Evolutionary conservation across 2,888 invertebrate species (phyloP).

Genomic region (Empis stercorea): DNA sequence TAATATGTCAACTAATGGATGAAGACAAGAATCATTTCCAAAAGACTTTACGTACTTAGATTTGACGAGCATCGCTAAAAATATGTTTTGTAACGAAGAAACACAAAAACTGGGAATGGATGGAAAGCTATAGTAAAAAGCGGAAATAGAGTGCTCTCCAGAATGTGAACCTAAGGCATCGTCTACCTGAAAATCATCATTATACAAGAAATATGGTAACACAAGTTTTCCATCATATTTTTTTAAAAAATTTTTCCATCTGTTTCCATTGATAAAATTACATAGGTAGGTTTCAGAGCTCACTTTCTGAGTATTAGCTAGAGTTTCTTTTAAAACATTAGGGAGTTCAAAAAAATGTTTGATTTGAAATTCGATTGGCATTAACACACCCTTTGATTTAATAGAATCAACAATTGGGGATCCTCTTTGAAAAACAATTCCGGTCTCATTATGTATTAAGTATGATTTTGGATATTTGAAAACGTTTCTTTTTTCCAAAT

Average conservation of each 20-base stretch:
- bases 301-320: constrained; percentile 4
- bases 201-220: constrained; percentile 8
- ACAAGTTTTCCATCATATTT: constrained; percentile 5
- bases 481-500: background rate
- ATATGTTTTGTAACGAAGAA: constrained; percentile 10
- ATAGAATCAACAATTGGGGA: constrained; percentile 7
- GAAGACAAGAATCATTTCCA: constrained; percentile 9
- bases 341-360: constrained; percentile 11
- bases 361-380: constrained; percentile 11
- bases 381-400: constrained; percentile 9
- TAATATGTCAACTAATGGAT: constrained; percentile 9
- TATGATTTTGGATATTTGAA: constrained; percentile 9
- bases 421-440: too few species aligned
- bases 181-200: constrained; percentile 10
- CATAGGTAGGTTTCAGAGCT: constrained; percentile 5
- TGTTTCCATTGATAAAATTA: constrained; percentile 8
- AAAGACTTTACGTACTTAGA: constrained; percentile 8
- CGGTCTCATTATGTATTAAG: constrained; percentile 7
- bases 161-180: constrained; percentile 9
- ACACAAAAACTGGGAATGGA: constrained; percentile 3
- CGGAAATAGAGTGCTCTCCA: constrained; percentile 9
- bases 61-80: constrained; percentile 10
- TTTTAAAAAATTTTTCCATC: constrained; percentile 6
- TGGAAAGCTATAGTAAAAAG: constrained; percentile 10
- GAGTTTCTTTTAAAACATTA: constrained; percentile 4